Evolutionary conservation across 2,113 vertebrate genomes (phyloP).

Genomic region (Alaudala cheleensis): DNA sequence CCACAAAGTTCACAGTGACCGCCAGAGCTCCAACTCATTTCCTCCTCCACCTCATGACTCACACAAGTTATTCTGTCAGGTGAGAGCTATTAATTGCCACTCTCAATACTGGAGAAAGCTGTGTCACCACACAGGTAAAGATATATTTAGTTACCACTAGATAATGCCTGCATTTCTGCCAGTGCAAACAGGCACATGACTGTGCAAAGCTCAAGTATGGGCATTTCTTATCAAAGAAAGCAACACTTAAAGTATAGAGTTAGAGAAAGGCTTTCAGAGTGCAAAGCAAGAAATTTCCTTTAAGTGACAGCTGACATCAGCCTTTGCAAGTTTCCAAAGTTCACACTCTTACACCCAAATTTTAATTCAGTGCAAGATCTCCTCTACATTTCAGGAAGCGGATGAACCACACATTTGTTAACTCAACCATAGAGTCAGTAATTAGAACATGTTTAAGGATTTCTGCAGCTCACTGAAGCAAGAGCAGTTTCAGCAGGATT

Average conservation of each 20-base stretch:
- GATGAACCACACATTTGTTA: neutral
- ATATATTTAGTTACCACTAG: constrained; percentile 19
- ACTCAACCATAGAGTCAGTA: neutral
- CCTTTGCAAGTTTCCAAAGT: neutral
- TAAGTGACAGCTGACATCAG: neutral
- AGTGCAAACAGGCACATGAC: neutral
- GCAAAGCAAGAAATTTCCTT: neutral
- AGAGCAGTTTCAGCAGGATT: constrained; percentile 43
- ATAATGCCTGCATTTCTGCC: neutral
- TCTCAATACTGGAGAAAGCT: neutral
- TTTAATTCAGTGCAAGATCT: neutral
- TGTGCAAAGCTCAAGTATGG: neutral
- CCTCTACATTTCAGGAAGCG: neutral
- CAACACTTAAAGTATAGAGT: neutral
- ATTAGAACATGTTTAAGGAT: neutral
- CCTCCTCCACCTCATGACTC: constrained; percentile 8
- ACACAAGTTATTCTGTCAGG: neutral
- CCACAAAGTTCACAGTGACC: neutral
- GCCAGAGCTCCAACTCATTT: neutral
- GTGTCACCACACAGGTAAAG: constrained; percentile 22
- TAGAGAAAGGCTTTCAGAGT: neutral
- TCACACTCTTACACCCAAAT: neutral
- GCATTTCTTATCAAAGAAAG: neutral
- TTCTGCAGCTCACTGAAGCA: constrained; percentile 42
- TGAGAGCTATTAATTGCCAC: constrained; percentile 9